Conservation (phyloP, 1,140 invertebrate genomes). For the Brachionus calyciflorus region DNA sequence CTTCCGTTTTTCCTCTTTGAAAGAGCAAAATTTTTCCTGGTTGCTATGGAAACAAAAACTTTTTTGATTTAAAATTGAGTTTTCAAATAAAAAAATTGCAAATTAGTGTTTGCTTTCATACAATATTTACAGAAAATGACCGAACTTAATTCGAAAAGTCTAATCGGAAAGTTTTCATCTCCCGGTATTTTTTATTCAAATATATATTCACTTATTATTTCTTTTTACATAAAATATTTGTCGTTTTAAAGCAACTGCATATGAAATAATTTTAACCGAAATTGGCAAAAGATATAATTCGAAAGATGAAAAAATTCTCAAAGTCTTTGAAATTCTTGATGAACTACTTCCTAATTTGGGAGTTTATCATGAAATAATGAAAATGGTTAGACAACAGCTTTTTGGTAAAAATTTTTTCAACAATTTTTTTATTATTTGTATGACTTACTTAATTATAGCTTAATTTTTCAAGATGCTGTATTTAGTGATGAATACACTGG, state of each 20-base stretch:
- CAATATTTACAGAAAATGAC: constrained; percentile 32
- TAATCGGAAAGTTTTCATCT: constrained; percentile 13
- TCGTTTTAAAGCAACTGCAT: constrained; percentile 2
- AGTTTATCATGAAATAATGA: constrained; percentile 40
- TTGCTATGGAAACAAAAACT: not conserved
- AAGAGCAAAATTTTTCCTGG: too few species aligned
- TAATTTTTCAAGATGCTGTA: constrained; percentile 27
- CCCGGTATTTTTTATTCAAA: not conserved
- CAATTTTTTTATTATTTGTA: not conserved
- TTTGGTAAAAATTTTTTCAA: not conserved
- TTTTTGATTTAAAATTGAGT: constrained; percentile 1
- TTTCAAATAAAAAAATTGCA: not conserved
- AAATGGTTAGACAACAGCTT: constrained; percentile 25
- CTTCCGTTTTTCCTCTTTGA: too few species aligned
- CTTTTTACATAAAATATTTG: not conserved
- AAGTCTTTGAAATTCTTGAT: constrained; percentile 32
- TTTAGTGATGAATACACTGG: constrained; percentile 38
- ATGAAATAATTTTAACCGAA: constrained; percentile 35
- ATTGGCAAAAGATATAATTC: constrained; percentile 17
- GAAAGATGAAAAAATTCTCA: constrained; percentile 36
- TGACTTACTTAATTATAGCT: not conserved
- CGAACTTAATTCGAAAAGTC: not conserved
- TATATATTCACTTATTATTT: not conserved
- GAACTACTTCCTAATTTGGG: constrained; percentile 37
- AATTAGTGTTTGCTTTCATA: not conserved